Evolutionary conservation across 1,140 invertebrate species (phyloP), one percentile per base, ranked within the genome.

Genomic region (Danaus melanippus): DNA sequence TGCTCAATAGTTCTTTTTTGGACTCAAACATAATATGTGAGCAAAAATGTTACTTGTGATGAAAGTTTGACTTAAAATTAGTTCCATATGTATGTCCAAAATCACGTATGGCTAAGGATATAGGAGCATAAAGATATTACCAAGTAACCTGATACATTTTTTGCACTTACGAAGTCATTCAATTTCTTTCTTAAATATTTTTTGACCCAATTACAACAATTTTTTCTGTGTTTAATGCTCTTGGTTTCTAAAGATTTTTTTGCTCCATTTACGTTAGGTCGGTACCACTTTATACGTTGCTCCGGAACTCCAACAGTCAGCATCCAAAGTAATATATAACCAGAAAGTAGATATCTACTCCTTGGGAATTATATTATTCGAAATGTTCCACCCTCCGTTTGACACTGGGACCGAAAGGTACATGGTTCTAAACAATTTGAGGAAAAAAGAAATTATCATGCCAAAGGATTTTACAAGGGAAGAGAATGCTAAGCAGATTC

Each of bases 271-370:
- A 32, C 21, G 7, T 32, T 32, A 94, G 84, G 93, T 98, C 15
- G 97, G 97, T 32, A 99, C 97, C 40, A 93, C 95, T 3, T 88
- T 98, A 0, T 99, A 99, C 84, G 94, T 96, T 53, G 96, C 96
- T 1, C 97, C 97, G 0, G 97, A 98, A 86, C 84, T 98, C 11
- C 90, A 89, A 3, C 89, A 88, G 12, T 90, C 90, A 60, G 86
- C 88, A 0, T 84, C 88, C 0, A 95, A 94, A 84, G 90, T 91
- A 3, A 90, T 92, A 53, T 95, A 95, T 72, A 96, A 95, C 89
- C 92, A 97, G 89, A 99, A 98, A 91, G 96, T 98, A 9, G 98
- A 99, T 77, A 95, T 98, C 67, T 98, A 97, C 69, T 89, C 89
- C 0, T 84, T 96, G 21, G 95, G 96, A 10, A 94, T 97, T n/a